Percentiles rank a stretch among this genome's conserved stretches.
Evolutionary conservation across 2,113 vertebrate species (phyloP).

Genomic region (Elaphurus davidianus): DNA sequence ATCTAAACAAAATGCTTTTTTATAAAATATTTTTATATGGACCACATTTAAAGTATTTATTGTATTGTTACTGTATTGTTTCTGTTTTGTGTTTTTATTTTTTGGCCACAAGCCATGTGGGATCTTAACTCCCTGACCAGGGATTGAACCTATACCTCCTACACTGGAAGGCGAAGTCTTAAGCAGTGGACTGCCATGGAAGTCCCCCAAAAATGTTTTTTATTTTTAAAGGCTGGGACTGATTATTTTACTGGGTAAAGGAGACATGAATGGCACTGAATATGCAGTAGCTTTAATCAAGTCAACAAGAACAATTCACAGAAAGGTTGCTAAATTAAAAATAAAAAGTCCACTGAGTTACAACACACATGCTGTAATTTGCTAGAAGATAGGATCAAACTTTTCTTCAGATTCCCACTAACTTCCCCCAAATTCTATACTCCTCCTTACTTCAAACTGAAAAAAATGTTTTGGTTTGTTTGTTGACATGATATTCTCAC

Average conservation of each 20-base stretch:
- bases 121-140: not conserved
- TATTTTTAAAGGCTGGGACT: not conserved
- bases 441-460: not conserved
- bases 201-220: not conserved
- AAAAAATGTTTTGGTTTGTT: not conserved
- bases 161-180: not conserved
- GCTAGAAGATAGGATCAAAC: not conserved
- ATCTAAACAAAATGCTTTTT: not conserved
- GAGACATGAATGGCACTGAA: not conserved
- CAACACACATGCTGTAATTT: not conserved
- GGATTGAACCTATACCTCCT: not conserved
- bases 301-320: not conserved
- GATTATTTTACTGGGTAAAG: not conserved
- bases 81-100: not conserved
- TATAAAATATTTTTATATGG: not conserved
- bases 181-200: not conserved
- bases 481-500: not conserved
- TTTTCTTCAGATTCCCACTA: not conserved
- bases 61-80: not conserved
- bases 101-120: not conserved
- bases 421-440: not conserved
- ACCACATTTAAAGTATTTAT: not conserved
- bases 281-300: not conserved
- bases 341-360: not conserved
- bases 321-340: not conserved